A percentile compares a stretch with the other conserved stretches of the same genome.
Evolutionary conservation across 2,113 vertebrate genomes (phyloP).

Genomic region (Cyrtonyx montezumae): DNA sequence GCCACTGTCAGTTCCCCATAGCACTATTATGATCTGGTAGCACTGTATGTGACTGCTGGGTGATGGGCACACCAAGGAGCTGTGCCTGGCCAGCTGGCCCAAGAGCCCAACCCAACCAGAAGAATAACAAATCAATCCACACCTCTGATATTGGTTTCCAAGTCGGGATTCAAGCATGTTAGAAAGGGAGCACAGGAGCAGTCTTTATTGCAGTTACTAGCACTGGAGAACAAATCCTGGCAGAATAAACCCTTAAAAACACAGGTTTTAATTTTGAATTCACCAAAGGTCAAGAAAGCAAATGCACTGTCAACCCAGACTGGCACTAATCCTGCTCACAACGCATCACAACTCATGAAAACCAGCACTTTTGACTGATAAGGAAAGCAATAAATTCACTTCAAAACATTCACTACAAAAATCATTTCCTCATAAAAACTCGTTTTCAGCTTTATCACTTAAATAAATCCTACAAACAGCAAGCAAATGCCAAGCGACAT

Average conservation of each 20-base stretch:
- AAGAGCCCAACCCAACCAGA: not conserved
- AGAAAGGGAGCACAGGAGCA: slow-evolving; percentile 15
- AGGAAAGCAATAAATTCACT: not conserved
- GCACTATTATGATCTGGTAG: not conserved
- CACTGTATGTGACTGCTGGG: not conserved
- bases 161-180: not conserved
- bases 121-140: slow-evolving; percentile 13
- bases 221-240: not conserved
- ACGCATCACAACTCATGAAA: not conserved
- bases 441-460: not conserved
- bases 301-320: not conserved
- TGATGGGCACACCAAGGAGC: not conserved
- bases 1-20: not conserved
- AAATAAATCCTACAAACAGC: not conserved
- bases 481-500: slow-evolving; percentile 2
- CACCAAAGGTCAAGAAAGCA: not conserved
- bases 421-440: not conserved
- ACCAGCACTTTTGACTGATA: not conserved
- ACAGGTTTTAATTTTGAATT: not conserved
- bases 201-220: not conserved
- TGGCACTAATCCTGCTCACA: not conserved
- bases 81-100: not conserved
- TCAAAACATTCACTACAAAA: not conserved
- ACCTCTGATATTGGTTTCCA: not conserved
- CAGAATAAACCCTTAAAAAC: not conserved